Evolutionary conservation across 2,797 vertebrate species (phyloP).

Genomic region (Manis crassicaudata): DNA sequence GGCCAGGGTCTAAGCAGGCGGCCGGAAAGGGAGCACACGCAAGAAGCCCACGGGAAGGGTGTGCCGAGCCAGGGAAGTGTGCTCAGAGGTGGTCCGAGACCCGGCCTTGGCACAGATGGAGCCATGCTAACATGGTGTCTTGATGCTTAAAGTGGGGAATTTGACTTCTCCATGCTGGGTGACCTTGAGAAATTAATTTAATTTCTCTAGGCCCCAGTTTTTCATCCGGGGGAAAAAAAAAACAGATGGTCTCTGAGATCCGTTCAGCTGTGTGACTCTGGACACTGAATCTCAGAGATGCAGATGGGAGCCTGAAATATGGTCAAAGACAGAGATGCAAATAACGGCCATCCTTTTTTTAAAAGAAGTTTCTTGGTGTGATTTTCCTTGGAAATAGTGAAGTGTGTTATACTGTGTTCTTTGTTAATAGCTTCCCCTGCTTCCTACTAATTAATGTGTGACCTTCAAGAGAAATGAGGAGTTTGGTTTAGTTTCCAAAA

Average conservation of each 20-base stretch:
- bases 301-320: not conserved
- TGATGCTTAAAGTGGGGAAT: not conserved
- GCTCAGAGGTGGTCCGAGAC: not conserved
- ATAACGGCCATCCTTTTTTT: not conserved
- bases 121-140: not conserved
- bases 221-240: not conserved
- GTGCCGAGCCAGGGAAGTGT: not conserved
- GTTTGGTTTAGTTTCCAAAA: conserved; percentile 46
- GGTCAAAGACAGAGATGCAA: not conserved
- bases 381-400: conserved; percentile 9
- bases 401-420: not conserved
- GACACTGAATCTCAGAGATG: not conserved
- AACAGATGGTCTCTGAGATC: not conserved
- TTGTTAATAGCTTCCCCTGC: not conserved
- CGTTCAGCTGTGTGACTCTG: not conserved
- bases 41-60: not conserved
- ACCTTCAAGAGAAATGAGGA: not conserved
- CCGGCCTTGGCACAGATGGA: not conserved
- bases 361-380: not conserved
- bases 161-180: not conserved
- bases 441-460: not conserved
- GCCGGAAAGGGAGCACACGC: not conserved
- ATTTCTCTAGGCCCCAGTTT: not conserved
- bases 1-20: not conserved
- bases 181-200: not conserved